Base-by-base conservation (phyloP, 2,113 vertebrate genomes). In the Erpornis zantholeuca region DNA sequence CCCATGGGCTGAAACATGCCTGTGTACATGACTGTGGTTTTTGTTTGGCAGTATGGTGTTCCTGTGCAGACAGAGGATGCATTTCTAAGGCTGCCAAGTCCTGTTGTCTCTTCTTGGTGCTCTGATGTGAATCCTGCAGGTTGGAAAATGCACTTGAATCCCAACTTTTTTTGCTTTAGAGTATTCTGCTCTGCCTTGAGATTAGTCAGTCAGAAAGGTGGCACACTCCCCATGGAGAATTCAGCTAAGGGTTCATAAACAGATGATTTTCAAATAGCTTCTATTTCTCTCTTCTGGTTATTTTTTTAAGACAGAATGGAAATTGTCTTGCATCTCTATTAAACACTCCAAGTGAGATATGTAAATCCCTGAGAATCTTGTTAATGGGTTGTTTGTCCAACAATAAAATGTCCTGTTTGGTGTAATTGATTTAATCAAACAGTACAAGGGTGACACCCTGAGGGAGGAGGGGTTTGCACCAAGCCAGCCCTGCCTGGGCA, bases 41-140 rank as follows among this genome's bases (percentile, higher is more conserved):
- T 91, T 96, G 7, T 82, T 95, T 96, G 93, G 49, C 98, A 99
- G 99, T 99, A 97, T 64, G 99, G 98, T 6, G 98, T 94, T 66
- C 97, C 97, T 36, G 90, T 99, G 40, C 96, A 95, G 95, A 98
- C 96, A 75, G 82, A 49, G 53, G 94, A 82, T 71, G 95, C 95
- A 4, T 97, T 98, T 78, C 97, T 99, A 56, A 97, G 56, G 53
- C 95, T 99, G 35, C 99, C 99, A 8, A 98, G 98, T 64, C 96
- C 98, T 17, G 97, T 98, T 17, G 88, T 97, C 19, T 98, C 98
- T 29, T 96, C 98, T 35, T 95, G 98, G 75, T 99, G 99, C 89
- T 94, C 98, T 36, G 98, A 99, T 75, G 40, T 28, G 3, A 99
- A 98, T 94, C 99, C 99, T 95, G 98, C 99, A 98, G 99, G 99